Conservation (phyloP, 2,797 vertebrate species). For the Ptychadena robeensis region DNA sequence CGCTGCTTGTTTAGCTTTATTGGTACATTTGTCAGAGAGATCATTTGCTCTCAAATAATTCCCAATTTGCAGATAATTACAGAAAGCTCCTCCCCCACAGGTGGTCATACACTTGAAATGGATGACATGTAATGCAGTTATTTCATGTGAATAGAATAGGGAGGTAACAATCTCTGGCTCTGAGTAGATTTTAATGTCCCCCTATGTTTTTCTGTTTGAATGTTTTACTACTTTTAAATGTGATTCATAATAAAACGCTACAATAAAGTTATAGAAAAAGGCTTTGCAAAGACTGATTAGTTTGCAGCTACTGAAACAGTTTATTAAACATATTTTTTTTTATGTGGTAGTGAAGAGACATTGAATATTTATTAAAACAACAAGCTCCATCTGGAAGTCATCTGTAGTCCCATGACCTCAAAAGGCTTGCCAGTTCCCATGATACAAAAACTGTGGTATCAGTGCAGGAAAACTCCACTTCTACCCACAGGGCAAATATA, state of each 20-base stretch:
- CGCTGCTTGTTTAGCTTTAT: too few relatives aligned
- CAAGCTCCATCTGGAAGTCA: slow-evolving; percentile 51
- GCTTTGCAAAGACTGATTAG: neutral
- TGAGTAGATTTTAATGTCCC: too few relatives aligned
- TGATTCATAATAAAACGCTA: neutral
- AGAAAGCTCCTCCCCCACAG: too few relatives aligned
- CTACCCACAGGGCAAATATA: slow-evolving; percentile 2
- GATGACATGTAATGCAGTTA: too few relatives aligned
- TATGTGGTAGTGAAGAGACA: slow-evolving; percentile 15
- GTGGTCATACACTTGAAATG: too few relatives aligned
- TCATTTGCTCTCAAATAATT: too few relatives aligned
- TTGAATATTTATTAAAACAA: slow-evolving; percentile 48
- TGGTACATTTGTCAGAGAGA: too few relatives aligned
- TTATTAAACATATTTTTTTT: neutral
- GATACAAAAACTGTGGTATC: slow-evolving; percentile 36
- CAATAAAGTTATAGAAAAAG: neutral
- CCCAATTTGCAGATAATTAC: too few relatives aligned
- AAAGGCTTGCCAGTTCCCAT: slow-evolving; percentile 45
- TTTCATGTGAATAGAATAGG: too few relatives aligned
- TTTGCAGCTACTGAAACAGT: neutral
- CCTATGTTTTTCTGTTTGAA: neutral
- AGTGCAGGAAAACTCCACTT: slow-evolving; percentile 13
- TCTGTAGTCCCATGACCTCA: slow-evolving; percentile 38
- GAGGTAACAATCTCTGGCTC: neutral
- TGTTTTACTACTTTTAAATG: neutral